Base-by-base conservation (phyloP, 2,888 invertebrate genomes). In the Liodrosophila aerea region DNA sequence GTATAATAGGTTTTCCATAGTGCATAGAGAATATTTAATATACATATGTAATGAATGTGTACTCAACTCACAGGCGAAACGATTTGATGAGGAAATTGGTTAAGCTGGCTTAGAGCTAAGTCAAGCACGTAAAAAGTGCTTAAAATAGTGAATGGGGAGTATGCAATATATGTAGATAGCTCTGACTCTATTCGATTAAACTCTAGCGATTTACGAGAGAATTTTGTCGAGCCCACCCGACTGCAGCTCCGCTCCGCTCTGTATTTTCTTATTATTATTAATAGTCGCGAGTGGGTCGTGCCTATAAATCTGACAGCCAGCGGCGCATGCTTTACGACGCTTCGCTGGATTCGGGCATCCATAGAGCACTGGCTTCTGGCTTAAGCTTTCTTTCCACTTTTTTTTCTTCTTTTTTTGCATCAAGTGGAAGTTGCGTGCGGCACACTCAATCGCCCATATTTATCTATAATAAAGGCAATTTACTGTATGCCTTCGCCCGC, bases 391-490 rank as follows among this genome's bases (percentile, higher is more conserved):
- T 22, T 22, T 5, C 22, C 2, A 22, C 22, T 5, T 22, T 22
- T 22, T 22, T 22, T 22, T 22, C 5, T 22, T 22, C 5, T 22
- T 39, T 30, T 12, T 18, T 62, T 46, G 64, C 46, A 63, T 36
- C 50, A 51, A 56, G 52, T 56, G 54, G 57, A 69, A 69, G 69
- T 80, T 83, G 84, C 77, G 77, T 80, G 84, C 56, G 65, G 64
- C 73, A 80, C 58, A 80, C 61, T 63, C 69, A 76, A 83, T 83
- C 73, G 83, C 54, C 63, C 76, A 76, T 76, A 77, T 83, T 77
- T 77, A 77, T 77, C 77, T 77, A 80, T 76, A 77, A 83, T 77
- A 83, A 83, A 78, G 84, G 84, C 77, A 77, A 77, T 83, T 77
- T 83, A 56, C 61, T 12, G 4, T 15, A 8, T 4, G 5, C 2